Conservation (phyloP, 2,797 vertebrate species). For the Botia almorhae region DNA sequence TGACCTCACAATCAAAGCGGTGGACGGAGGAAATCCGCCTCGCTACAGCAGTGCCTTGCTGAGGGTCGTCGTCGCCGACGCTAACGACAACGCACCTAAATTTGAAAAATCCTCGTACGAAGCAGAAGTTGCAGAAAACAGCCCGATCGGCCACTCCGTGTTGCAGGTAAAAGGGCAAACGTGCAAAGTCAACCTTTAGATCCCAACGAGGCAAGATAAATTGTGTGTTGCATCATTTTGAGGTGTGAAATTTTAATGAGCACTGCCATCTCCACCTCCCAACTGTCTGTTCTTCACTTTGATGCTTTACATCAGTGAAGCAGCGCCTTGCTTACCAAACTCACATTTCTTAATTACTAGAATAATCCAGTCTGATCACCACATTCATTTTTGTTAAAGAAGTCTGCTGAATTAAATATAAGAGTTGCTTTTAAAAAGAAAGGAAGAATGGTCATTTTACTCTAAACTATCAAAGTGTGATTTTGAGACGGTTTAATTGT, state of each 20-base stretch:
- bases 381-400: background rate
- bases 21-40: conserved; percentile 92
- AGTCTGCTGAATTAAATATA: background rate
- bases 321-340: conserved; percentile 24
- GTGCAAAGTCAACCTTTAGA: conserved; percentile 44
- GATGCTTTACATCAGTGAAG: conserved; percentile 50
- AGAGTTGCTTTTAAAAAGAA: background rate
- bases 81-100: conserved; percentile 94
- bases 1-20: conserved; percentile 95
- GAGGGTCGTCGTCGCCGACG: conserved; percentile 92
- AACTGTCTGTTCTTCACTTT: conserved; percentile 53
- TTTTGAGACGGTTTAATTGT: background rate
- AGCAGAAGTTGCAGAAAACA: conserved; percentile 92
- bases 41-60: conserved; percentile 95
- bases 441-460: background rate
- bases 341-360: conserved; percentile 44
- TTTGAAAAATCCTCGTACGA: conserved; percentile 93
- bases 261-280: conserved; percentile 44
- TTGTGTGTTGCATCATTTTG: conserved; percentile 49
- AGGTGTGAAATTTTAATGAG: conserved; percentile 60
- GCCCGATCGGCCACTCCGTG: conserved; percentile 93
- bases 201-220: conserved; percentile 39
- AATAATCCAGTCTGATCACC: conserved; percentile 39
- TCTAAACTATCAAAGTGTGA: background rate
- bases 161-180: conserved; percentile 85